Evolutionary conservation across 2,113 vertebrate species (phyloP).

Genomic region (Albula glossodonta): DNA sequence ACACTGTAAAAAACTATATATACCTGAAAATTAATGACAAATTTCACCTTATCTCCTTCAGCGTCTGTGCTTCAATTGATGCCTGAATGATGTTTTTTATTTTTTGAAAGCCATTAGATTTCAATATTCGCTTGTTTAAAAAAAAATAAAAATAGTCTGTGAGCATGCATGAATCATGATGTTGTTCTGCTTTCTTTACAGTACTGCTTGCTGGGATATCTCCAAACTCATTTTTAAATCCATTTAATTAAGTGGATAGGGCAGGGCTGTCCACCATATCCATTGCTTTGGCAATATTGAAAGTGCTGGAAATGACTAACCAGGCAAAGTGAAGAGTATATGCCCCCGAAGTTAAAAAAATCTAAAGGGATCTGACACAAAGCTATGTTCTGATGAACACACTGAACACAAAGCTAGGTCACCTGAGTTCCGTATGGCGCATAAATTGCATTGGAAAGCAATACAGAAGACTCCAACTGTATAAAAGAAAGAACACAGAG

Average conservation of each 20-base stretch:
- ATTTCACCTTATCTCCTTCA: neutral
- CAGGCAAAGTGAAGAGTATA: conserved; percentile 2
- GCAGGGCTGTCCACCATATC: neutral
- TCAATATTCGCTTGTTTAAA: neutral
- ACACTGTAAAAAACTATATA: neutral
- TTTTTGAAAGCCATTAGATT: neutral
- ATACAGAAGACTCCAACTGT: conserved; percentile 54
- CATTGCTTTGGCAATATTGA: neutral
- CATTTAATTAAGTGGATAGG: neutral
- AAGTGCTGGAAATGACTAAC: neutral
- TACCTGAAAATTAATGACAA: neutral
- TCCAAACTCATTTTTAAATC: neutral
- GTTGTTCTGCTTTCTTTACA: neutral
- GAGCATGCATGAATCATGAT: neutral
- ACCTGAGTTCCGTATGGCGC: conserved; percentile 50
- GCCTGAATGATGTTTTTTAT: neutral
- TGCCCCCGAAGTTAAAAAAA: conserved; percentile 44
- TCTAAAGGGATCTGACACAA: neutral
- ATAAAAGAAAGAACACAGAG: conserved; percentile 40
- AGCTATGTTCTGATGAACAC: conserved; percentile 41
- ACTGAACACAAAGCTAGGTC: conserved; percentile 38
- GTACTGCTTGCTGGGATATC: conserved; percentile 32
- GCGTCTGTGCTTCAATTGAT: neutral
- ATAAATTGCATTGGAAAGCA: conserved; percentile 50
- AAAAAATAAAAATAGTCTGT: too few relatives aligned